Evolutionary conservation across 1,140 invertebrate species (phyloP).

Genomic region (Glossosoma conforme): DNA sequence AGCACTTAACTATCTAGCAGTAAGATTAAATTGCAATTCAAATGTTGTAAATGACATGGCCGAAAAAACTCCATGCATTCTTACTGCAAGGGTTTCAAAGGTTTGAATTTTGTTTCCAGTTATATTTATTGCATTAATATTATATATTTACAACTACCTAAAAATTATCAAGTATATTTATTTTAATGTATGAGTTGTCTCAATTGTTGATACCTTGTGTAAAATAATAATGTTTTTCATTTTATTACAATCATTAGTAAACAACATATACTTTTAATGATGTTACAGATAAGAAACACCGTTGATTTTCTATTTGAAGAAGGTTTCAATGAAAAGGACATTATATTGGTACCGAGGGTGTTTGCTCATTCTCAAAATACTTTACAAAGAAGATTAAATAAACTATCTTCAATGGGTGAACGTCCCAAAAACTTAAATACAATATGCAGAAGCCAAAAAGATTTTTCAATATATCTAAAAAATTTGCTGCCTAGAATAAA

Average conservation of each 20-base stretch:
- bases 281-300: constrained; percentile 42
- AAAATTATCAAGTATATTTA: too few relatives aligned
- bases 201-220: too few relatives aligned
- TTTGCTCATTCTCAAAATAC: constrained; percentile 43
- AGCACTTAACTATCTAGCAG: constrained; percentile 41
- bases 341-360: constrained; percentile 40
- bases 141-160: too few relatives aligned
- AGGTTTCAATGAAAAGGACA: constrained; percentile 41
- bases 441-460: constrained; percentile 44
- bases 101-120: too few relatives aligned
- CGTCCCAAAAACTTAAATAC: constrained; percentile 44
- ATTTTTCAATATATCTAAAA: constrained; percentile 42
- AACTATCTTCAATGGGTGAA: constrained; percentile 36
- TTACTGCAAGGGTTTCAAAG: constrained; percentile 40
- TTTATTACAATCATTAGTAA: too few relatives aligned
- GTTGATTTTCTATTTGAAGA: constrained; percentile 42
- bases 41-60: constrained; percentile 41
- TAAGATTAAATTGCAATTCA: constrained; percentile 38
- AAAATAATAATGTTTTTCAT: too few relatives aligned
- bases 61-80: constrained; percentile 39
- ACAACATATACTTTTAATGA: too few relatives aligned
- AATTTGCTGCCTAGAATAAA: too few relatives aligned
- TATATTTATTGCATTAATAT: too few relatives aligned
- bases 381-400: constrained; percentile 38
- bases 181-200: too few relatives aligned